Conservation (phyloP, 2,888 invertebrate species). For the Acrobasis suavella region DNA sequence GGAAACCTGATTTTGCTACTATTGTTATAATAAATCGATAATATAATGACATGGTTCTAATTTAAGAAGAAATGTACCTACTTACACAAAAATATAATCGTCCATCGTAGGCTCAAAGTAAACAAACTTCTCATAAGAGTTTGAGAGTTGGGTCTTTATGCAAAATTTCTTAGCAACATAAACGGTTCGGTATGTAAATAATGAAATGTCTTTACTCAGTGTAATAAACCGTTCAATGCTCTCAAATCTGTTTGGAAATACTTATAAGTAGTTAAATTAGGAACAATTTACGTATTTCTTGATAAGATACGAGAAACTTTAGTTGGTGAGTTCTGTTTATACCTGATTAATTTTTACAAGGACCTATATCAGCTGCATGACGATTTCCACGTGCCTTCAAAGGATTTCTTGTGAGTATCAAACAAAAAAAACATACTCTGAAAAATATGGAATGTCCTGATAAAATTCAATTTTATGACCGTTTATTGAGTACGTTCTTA, state of each 20-base stretch:
- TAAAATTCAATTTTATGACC: too few relatives aligned
- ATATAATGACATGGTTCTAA: background rate
- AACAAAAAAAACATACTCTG: too few relatives aligned
- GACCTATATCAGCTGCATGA: too few relatives aligned
- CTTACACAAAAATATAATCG: conserved; percentile 1
- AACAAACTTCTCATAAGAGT: conserved; percentile 3
- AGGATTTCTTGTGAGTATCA: too few relatives aligned
- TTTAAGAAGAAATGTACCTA: background rate
- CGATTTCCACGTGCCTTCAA: too few relatives aligned
- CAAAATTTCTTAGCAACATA: conserved; percentile 9
- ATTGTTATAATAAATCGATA: too few relatives aligned
- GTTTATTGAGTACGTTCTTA: too few relatives aligned
- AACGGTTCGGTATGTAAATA: conserved; percentile 9
- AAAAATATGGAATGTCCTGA: too few relatives aligned
- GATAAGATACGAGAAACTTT: background rate
- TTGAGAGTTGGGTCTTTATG: conserved; percentile 6
- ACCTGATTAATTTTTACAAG: too few relatives aligned
- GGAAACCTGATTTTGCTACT: too few relatives aligned
- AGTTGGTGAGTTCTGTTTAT: too few relatives aligned
- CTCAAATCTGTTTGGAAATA: background rate
- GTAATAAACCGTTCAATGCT: conserved; percentile 7
- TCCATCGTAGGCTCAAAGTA: background rate
- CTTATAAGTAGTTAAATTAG: background rate
- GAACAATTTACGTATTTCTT: background rate
- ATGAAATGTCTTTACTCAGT: conserved; percentile 1